These are phyloP conservation scores for Cryptotermes secundus DNA, from an alignment of 1,140 invertebrate genomes.

Conservation along the genomic window DNA sequence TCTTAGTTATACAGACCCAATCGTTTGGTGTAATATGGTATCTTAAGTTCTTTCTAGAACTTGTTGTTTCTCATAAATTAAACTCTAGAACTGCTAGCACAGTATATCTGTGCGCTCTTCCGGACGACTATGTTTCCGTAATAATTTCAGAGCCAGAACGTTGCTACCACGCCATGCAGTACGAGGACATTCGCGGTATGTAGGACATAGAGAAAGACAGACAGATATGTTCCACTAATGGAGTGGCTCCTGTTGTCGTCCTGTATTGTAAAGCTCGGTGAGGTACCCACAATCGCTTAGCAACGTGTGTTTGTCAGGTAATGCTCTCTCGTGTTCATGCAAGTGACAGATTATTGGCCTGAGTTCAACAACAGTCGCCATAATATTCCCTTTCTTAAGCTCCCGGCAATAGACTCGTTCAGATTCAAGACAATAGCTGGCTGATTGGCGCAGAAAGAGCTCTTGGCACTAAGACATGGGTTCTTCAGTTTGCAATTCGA, in stretches of 20 bases:
- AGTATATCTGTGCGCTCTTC: too few species aligned
- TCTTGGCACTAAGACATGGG: neutral
- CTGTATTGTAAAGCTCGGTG: neutral
- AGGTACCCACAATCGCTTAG: neutral
- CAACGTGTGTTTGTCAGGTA: slow-evolving; percentile 2
- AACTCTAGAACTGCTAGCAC: too few species aligned
- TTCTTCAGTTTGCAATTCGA: neutral
- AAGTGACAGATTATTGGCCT: slow-evolving; percentile 7
- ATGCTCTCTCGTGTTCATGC: neutral
- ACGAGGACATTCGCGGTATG: neutral
- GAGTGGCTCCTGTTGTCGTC: neutral
- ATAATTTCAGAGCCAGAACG: too few species aligned
- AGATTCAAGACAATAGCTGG: neutral
- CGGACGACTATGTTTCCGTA: too few species aligned
- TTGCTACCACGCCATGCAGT: too few species aligned
- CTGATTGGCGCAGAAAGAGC: neutral
- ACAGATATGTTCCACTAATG: neutral
- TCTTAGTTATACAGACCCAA: too few species aligned
- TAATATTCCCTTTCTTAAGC: neutral
- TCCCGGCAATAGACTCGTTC: neutral
- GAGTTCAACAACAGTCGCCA: neutral
- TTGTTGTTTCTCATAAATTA: too few species aligned
- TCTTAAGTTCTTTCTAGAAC: too few species aligned
- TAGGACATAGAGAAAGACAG: neutral
- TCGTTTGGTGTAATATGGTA: too few species aligned